These are phyloP conservation scores for Epizoanthus stellaris DNA, from an alignment of 92 coral and sea anemone genomes.

Conservation along the genomic window DNA sequence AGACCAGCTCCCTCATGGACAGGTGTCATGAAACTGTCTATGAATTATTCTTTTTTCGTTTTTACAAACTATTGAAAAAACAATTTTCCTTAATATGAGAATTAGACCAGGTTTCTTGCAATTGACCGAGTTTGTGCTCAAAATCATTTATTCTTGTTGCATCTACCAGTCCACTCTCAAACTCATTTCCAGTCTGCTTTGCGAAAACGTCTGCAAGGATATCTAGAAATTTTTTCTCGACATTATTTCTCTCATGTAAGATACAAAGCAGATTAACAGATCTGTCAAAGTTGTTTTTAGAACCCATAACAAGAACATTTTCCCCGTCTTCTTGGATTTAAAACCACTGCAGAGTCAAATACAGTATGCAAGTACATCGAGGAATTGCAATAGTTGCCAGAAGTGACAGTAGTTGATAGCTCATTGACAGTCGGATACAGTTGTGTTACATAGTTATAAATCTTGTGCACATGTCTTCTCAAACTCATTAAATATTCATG, in stretches of 20 bases:
- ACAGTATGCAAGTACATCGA: too few species aligned
- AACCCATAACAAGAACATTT: constrained; percentile 3
- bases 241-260: constrained; percentile 30
- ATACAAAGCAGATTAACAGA: constrained; percentile 36
- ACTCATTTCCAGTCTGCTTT: constrained; percentile 24
- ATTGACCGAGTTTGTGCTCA: not conserved
- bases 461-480: too few species aligned
- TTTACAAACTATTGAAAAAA: constrained; percentile 24
- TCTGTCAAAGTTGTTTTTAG: constrained; percentile 32
- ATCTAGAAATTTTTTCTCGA: constrained; percentile 22
- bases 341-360: too few species aligned
- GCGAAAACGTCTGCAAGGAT: constrained; percentile 41
- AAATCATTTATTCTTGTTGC: constrained; percentile 8
- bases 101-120: constrained; percentile 32
- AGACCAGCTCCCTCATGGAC: constrained; percentile 61
- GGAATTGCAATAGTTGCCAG: too few species aligned
- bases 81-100: constrained; percentile 25
- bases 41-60: constrained; percentile 13
- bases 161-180: constrained; percentile 48
- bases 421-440: too few species aligned
- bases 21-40: constrained; percentile 37
- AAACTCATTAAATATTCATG: too few species aligned
- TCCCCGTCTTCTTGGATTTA: constrained; percentile 1
- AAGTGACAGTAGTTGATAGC: too few species aligned
- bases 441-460: too few species aligned